Base-by-base conservation (phyloP, 2,797 vertebrate species). In the Amphiprion clarkii region DNA sequence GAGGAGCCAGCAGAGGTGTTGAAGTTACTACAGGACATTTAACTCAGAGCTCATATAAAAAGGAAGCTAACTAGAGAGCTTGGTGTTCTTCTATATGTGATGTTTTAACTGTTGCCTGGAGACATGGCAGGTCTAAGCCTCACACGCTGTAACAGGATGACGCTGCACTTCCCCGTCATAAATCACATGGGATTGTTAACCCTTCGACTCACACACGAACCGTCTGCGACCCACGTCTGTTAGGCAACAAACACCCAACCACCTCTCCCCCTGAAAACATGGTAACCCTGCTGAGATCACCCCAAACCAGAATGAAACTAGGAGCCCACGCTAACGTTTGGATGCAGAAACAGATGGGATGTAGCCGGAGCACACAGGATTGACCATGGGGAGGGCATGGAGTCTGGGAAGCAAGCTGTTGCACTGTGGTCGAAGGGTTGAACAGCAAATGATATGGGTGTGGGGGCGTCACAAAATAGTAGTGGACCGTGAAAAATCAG, bases 341-440 rank as follows among this genome's bases (percentile, higher is more conserved):
- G 23, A 46, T 54, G n/a, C 13, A 52, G 67, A 71, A 21, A 71
- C 69, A 59, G 23, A 17, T 23, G 31, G 48, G 39, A 57, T 55
- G 49, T 68, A 61, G n/a, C 74, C 71, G 49, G 67, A 88, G 74
- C 64, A 80, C 68, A 83, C 53, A 87, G 81, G 85, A 88, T 85
- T 82, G 83, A 88, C 88, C 84, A 89, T 81, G 77, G 87, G 85
- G 87, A 92, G 88, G 87, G 81, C 46, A 78, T 77, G 0, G 60
- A 75, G 89, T 92, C 86, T 94, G 92, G 93, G 92, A 90, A 87
- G 94, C 92, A 94, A 93, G 86, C 62, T 82, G 89, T 86, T 92
- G 91, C 89, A 87, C 82, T 92, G 94, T 90, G 88, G 89, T 95
- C 93, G 92, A 95, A 95, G 95, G 94, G 93, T 94, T 95, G 82